Evolutionary conservation across 2,888 invertebrate species (phyloP).

Genomic region (Tenthredo mesomela): DNA sequence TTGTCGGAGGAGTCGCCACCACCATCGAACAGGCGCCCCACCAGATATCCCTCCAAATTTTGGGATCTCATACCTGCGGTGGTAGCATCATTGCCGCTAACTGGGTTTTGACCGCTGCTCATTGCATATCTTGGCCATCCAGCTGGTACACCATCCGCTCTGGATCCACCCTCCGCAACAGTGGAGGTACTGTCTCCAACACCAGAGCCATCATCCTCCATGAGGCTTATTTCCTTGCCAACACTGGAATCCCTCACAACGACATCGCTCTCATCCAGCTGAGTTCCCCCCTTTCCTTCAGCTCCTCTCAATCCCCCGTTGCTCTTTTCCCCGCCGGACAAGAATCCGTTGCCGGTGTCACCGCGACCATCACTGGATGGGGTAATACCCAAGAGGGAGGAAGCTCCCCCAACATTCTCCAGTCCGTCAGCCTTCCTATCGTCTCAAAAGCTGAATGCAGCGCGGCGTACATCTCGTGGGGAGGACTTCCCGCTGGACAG

Average conservation of each 20-base stretch:
- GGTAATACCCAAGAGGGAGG: constrained; percentile 61
- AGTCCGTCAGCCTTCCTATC: constrained; percentile 80
- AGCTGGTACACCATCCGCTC: constrained; percentile 77
- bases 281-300: constrained; percentile 77
- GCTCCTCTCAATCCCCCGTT: constrained; percentile 77
- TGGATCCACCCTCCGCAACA: constrained; percentile 79
- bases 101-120: constrained; percentile 81
- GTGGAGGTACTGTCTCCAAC: constrained; percentile 78
- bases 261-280: constrained; percentile 81
- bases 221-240: constrained; percentile 77
- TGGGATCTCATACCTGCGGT: constrained; percentile 79
- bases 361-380: constrained; percentile 64
- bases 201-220: constrained; percentile 79
- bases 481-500: constrained; percentile 80
- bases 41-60: constrained; percentile 77
- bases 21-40: constrained; percentile 79
- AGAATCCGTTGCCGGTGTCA: constrained; percentile 34
- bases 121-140: constrained; percentile 76
- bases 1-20: constrained; percentile 79
- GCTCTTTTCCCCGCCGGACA: constrained; percentile 74
- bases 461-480: constrained; percentile 76
- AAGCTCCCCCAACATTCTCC: constrained; percentile 68
- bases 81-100: constrained; percentile 79
- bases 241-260: constrained; percentile 62
- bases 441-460: constrained; percentile 79